Evolutionary conservation across 2,888 invertebrate species (phyloP).

Genomic region (Athalia circularis): DNA sequence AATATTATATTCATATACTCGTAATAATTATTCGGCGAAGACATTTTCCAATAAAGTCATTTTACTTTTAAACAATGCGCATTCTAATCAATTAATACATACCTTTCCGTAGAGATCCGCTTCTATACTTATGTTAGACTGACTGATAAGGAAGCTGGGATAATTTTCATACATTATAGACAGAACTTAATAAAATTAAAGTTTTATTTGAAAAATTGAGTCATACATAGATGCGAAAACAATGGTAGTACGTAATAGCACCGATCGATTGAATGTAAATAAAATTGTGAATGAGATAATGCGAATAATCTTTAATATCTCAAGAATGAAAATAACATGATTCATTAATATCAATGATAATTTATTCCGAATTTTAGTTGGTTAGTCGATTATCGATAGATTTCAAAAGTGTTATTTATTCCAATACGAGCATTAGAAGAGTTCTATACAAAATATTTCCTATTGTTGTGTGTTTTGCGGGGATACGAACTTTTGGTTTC

Average conservation of each 20-base stretch:
- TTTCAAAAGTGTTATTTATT: not conserved
- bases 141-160: not conserved
- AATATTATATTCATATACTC: conserved; percentile 50
- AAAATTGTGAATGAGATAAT: conserved; percentile 12
- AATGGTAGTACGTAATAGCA: conserved; percentile 67
- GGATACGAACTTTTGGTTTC: conserved; percentile 9
- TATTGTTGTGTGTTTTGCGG: conserved; percentile 33
- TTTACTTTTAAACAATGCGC: conserved; percentile 52
- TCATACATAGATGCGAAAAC: conserved; percentile 70
- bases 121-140: not conserved
- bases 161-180: conserved; percentile 3
- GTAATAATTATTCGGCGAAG: conserved; percentile 30
- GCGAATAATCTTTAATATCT: conserved; percentile 34
- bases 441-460: conserved; percentile 32
- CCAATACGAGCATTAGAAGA: conserved; percentile 30
- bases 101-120: not conserved
- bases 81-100: not conserved
- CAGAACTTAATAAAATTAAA: conserved; percentile 67
- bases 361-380: not conserved
- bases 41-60: conserved; percentile 55
- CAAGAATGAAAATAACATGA: conserved; percentile 46
- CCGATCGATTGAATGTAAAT: conserved; percentile 61
- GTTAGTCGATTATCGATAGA: conserved; percentile 16
- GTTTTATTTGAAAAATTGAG: conserved; percentile 71
- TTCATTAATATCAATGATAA: not conserved